A percentile compares a stretch with the other conserved stretches of the same genome.
Evolutionary conservation across 2,113 vertebrate genomes (phyloP).

Genomic region (Gambusia affinis): DNA sequence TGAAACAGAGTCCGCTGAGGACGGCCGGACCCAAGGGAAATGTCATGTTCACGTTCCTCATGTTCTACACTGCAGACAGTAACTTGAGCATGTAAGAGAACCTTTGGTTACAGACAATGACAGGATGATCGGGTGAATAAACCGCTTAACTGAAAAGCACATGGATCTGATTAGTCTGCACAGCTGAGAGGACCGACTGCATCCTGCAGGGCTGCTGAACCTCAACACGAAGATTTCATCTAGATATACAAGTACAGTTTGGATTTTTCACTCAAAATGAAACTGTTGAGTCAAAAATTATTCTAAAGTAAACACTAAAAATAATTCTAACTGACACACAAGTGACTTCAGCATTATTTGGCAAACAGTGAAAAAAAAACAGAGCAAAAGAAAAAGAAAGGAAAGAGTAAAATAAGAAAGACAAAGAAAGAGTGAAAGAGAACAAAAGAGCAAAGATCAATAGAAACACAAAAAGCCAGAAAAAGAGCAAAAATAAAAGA

Average conservation of each 20-base stretch:
- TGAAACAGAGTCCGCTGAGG: constrained; percentile 71
- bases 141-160: constrained; percentile 19
- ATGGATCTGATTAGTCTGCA: not conserved
- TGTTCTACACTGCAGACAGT: constrained; percentile 49
- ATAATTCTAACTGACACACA: too few relatives aligned
- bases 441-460: too few relatives aligned
- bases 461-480: too few relatives aligned
- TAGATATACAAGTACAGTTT: not conserved
- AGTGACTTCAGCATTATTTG: too few relatives aligned
- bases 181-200: not conserved
- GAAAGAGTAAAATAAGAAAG: too few relatives aligned
- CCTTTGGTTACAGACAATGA: constrained; percentile 13
- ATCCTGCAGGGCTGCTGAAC: not conserved
- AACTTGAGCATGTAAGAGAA: constrained; percentile 43
- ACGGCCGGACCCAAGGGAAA: constrained; percentile 48
- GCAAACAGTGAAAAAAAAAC: too few relatives aligned
- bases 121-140: constrained; percentile 1
- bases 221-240: not conserved
- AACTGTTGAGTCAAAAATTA: too few relatives aligned
- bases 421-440: too few relatives aligned
- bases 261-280: too few relatives aligned
- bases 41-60: constrained; percentile 51
- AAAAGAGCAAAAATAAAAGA: too few relatives aligned
- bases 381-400: too few relatives aligned
- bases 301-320: too few relatives aligned